These are phyloP conservation scores for Tiliacea aurago DNA, from an alignment of 2,888 invertebrate genomes.

Conservation along the genomic window DNA sequence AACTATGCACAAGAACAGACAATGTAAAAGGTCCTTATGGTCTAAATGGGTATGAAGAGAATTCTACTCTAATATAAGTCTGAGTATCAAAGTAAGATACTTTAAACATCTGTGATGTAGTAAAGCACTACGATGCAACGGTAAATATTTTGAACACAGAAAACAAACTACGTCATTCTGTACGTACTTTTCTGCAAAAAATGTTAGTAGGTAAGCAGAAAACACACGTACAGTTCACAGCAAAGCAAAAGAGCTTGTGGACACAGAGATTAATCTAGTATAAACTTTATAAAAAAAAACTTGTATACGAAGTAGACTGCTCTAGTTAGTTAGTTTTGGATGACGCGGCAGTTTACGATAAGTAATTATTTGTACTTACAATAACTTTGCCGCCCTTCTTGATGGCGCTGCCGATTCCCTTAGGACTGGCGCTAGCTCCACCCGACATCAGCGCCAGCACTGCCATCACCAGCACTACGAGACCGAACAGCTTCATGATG, in stretches of 20 bases:
- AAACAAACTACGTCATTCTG: background rate
- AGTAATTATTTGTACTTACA: conserved; percentile 35
- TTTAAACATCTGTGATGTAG: background rate
- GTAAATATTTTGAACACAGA: background rate
- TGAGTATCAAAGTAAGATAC: background rate
- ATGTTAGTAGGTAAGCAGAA: background rate
- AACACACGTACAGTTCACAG: background rate
- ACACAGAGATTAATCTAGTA: background rate
- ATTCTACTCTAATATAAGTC: background rate
- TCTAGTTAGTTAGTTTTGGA: background rate
- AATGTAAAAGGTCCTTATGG: too few relatives aligned
- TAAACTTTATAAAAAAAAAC: background rate
- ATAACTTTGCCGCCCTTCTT: conserved; percentile 51
- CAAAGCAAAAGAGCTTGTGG: background rate
- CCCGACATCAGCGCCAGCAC: conserved; percentile 43
- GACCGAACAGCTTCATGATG: conserved; percentile 49
- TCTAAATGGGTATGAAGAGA: too few relatives aligned
- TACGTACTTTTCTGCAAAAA: background rate
- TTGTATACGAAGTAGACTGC: background rate
- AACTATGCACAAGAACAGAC: too few relatives aligned
- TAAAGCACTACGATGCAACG: background rate
- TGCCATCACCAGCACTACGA: conserved; percentile 44
- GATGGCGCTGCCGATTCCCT: conserved; percentile 42
- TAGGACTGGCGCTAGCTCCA: conserved; percentile 41
- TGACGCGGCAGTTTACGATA: background rate